A percentile compares a stretch with the other conserved stretches of the same genome.
phyloP scores from a whole-genome alignment of 2,888 invertebrate genomes.

The Rotaria socialis region DNA sequence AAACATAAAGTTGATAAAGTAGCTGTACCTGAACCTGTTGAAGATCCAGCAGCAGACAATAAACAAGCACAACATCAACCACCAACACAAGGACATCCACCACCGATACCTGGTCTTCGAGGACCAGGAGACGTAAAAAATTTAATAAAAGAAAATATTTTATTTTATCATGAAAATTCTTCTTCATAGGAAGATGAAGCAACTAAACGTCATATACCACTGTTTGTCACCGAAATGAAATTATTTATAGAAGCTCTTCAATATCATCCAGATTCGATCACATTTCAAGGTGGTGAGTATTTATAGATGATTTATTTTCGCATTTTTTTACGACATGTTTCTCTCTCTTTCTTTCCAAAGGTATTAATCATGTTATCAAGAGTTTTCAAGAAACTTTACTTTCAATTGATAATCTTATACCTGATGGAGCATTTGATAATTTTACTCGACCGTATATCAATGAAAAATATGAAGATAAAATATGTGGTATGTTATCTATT shows the following conservation, averaged over 20 bases:
- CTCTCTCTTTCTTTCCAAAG: neutral
- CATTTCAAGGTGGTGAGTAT: slow-evolving; percentile 65
- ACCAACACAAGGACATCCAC: neutral
- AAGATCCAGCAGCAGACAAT: slow-evolving; percentile 46
- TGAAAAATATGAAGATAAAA: slow-evolving; percentile 73
- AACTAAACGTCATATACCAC: slow-evolving; percentile 53
- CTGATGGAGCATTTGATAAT: slow-evolving; percentile 68
- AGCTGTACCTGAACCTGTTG: neutral
- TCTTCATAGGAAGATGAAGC: slow-evolving; percentile 52
- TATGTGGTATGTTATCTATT: slow-evolving; percentile 62
- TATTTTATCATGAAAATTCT: neutral
- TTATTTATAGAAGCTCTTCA: slow-evolving; percentile 55
- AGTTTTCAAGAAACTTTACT: slow-evolving; percentile 43
- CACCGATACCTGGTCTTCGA: neutral
- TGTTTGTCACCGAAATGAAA: slow-evolving; percentile 58
- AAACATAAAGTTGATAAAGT: slow-evolving; percentile 45
- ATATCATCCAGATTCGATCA: slow-evolving; percentile 65
- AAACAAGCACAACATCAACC: neutral
- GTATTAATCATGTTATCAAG: slow-evolving; percentile 40
- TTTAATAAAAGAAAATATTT: neutral
- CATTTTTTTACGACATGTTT: neutral
- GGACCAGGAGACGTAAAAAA: neutral
- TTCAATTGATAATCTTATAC: slow-evolving; percentile 68
- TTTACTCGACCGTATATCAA: slow-evolving; percentile 78
- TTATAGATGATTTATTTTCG: slow-evolving; percentile 53